phyloP scores from a whole-genome alignment of 1,140 invertebrate species.

The Pteromalus puparum region DNA sequence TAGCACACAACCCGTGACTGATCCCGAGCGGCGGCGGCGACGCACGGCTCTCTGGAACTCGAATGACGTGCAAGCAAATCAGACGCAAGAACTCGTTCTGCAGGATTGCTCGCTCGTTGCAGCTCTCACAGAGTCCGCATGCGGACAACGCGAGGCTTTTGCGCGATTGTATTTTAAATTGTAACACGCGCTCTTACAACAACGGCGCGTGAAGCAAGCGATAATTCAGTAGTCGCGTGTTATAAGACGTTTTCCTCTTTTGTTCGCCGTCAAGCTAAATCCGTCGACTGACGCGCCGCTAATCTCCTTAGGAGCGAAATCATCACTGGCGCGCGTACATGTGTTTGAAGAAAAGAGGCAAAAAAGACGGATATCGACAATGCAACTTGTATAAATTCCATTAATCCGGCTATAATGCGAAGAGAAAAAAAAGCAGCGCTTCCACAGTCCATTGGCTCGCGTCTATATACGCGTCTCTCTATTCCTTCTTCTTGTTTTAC shows the following conservation, averaged over 20 bases:
- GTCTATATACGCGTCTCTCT: background rate
- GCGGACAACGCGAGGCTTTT: background rate
- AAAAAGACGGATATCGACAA: slow-evolving; percentile 18
- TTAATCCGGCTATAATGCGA: slow-evolving; percentile 31
- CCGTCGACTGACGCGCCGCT: background rate
- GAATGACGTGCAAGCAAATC: slow-evolving; percentile 25
- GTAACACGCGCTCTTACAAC: background rate
- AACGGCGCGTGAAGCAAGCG: background rate
- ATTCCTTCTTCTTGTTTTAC: slow-evolving; percentile 32
- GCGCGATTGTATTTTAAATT: slow-evolving; percentile 3
- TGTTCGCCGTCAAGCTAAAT: too few relatives aligned
- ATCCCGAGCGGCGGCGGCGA: background rate
- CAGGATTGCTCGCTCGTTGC: background rate
- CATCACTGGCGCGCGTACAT: background rate
- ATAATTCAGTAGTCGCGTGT: too few relatives aligned
- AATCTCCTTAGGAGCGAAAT: background rate
- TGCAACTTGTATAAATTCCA: slow-evolving; percentile 43
- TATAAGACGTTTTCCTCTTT: too few relatives aligned
- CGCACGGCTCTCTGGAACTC: background rate
- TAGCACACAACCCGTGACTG: background rate
- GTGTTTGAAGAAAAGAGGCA: background rate
- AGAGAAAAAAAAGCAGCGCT: slow-evolving; percentile 21
- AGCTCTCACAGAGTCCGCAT: background rate
- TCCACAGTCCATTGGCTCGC: slow-evolving; percentile 30
- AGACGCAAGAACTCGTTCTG: slow-evolving; percentile 10